A percentile compares a stretch with the other conserved stretches of the same genome.
Evolutionary conservation across 2,888 invertebrate genomes (phyloP).

Genomic region (Lutraria lutraria): DNA sequence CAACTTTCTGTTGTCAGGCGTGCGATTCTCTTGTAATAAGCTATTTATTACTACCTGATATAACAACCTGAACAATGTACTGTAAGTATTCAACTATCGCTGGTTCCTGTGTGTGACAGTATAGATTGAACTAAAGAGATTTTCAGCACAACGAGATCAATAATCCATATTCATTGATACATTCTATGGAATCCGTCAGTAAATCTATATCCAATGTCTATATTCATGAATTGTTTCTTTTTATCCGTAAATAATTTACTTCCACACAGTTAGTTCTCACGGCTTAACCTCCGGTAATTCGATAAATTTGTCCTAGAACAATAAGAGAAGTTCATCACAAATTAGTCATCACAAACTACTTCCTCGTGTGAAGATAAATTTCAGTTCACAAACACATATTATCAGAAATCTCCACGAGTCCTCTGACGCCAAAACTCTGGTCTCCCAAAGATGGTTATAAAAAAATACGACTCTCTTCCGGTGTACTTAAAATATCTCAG

Average conservation of each 20-base stretch:
- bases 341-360: neutral
- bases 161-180: neutral
- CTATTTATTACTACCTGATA: neutral
- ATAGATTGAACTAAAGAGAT: neutral
- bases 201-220: neutral
- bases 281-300: neutral
- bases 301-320: neutral
- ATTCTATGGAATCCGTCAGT: neutral
- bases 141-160: neutral
- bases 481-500: conserved; percentile 57
- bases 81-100: neutral
- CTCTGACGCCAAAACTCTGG: neutral
- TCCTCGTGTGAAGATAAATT: conserved; percentile 2
- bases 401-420: neutral
- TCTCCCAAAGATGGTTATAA: neutral
- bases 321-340: neutral
- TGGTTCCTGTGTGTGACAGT: neutral
- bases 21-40: neutral
- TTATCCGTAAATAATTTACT: neutral
- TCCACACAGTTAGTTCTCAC: neutral
- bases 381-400: neutral
- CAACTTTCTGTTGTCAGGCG: neutral
- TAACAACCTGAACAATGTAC: neutral
- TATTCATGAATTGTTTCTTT: neutral
- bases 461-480: conserved; percentile 33